Percentiles rank a stretch among this genome's conserved stretches.
phyloP scores from a whole-genome alignment of 2,888 invertebrate genomes.

The Lasioglossum vierecki region DNA sequence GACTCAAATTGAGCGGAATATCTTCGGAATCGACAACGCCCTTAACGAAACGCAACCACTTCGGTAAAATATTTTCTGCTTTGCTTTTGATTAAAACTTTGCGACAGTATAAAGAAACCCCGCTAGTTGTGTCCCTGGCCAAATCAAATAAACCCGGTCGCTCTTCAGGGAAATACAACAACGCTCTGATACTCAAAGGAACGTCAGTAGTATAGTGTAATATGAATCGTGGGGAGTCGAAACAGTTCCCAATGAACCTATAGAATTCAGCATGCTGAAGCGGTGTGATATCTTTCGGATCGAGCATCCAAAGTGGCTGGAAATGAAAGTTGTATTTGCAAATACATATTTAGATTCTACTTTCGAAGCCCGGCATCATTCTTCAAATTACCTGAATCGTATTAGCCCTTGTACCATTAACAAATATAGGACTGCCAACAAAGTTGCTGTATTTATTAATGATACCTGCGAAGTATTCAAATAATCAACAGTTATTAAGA shows the following conservation, averaged over 20 bases:
- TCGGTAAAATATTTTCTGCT: slow-evolving; percentile 95
- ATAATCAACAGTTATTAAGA: background rate
- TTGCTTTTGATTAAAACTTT: slow-evolving; percentile 97
- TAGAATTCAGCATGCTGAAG: slow-evolving; percentile 97
- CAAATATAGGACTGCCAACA: slow-evolving; percentile 95
- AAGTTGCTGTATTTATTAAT: slow-evolving; percentile 99
- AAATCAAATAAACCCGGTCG: slow-evolving; percentile 96
- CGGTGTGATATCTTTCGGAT: slow-evolving; percentile 93
- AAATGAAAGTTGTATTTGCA: slow-evolving; percentile 22
- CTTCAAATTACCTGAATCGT: slow-evolving; percentile 88
- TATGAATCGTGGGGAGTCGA: slow-evolving; percentile 94
- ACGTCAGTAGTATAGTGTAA: slow-evolving; percentile 97
- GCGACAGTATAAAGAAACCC: slow-evolving; percentile 95
- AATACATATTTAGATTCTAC: background rate
- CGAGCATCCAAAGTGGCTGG: slow-evolving; percentile 96
- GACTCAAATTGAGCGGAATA: slow-evolving; percentile 97
- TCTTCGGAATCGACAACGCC: slow-evolving; percentile 99
- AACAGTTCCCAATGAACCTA: slow-evolving; percentile 93
- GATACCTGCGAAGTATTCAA: slow-evolving; percentile 85
- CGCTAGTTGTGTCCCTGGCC: slow-evolving; percentile 92
- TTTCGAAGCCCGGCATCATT: background rate
- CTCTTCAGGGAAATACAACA: slow-evolving; percentile 97
- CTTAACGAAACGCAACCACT: slow-evolving; percentile 98
- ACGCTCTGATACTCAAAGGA: slow-evolving; percentile 94
- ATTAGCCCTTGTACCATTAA: slow-evolving; percentile 96